Base-by-base conservation (phyloP, 2,113 vertebrate genomes). In the Lucifuga dentata region DNA sequence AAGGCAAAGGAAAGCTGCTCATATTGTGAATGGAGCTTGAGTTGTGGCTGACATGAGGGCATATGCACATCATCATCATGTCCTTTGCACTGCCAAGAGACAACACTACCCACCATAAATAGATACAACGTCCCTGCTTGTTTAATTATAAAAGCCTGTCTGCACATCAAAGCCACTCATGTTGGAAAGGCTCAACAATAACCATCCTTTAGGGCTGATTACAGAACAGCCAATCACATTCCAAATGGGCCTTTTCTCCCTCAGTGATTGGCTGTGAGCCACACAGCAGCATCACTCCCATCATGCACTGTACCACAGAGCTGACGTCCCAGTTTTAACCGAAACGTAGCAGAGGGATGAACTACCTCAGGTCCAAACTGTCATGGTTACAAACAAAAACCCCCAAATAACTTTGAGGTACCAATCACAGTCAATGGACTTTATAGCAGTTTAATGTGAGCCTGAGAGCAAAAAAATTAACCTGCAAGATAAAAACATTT, bases 241-340 rank as follows among this genome's bases (percentile, higher is more conserved):
- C 51, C 74, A 74, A 84, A 59, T 11, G 38, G 51, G 52, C 23
- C 44, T 21, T 44, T 64, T 77, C 46, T 78, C 70, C 51, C 56
- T 76, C 57, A 17, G 65, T 33, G 76, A 81, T 66, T 73, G 90
- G 78, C 83, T 77, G 26, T 3, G 5, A 57, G 75, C 86, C 81
- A 84, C 39, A 71, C 68, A 85, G 78, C 55, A 7, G 80, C 87
- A 72, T 66, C 58, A 23, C 45, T 89, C 85, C 83, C 85, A 83
- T 75, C 60, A 81, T 87, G 75, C 88, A 80, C 41, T 15, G 60
- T 52, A 40, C 50, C 13, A 23, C 67, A 29, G 38, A 81, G 81
- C 60, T 68, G 32, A 71, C 85, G 88, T 76, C 87, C 86, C 81
- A 88, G 73, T 86, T 89, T 83, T 51, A 66, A 69, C 65, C 78